A percentile compares a stretch with the other conserved stretches of the same genome.
Evolutionary conservation across 2,113 vertebrate genomes (phyloP).

Genomic region (Mandrillus leucophaeus): DNA sequence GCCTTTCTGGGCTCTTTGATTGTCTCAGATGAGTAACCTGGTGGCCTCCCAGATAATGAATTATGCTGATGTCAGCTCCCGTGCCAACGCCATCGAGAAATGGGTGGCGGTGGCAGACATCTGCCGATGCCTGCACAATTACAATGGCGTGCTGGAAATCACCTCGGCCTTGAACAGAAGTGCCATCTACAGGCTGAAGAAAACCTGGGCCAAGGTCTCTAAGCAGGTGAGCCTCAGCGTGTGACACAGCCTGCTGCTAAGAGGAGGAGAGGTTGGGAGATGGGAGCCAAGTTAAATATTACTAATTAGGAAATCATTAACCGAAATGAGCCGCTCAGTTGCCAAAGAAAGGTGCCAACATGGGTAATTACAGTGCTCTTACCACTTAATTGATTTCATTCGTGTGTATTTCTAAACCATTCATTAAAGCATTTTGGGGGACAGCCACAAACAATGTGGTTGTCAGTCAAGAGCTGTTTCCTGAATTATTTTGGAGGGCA

Average conservation of each 20-base stretch:
- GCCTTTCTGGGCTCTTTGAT: background rate
- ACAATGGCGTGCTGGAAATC: conserved; percentile 98
- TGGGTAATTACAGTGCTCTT: conserved; percentile 47
- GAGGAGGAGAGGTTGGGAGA: background rate
- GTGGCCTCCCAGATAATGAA: conserved; percentile 99
- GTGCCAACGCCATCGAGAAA: conserved; percentile 96
- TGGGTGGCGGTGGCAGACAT: conserved; percentile 99
- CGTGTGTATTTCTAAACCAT: background rate
- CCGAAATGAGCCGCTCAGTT: background rate
- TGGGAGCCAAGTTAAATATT: background rate
- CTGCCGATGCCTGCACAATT: conserved; percentile 97
- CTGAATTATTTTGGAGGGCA: background rate
- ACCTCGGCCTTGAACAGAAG: conserved; percentile 98
- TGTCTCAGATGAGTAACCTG: conserved; percentile 96
- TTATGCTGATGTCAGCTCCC: conserved; percentile 93
- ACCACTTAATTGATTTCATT: conserved; percentile 46
- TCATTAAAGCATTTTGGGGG: conserved; percentile 4
- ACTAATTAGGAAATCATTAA: conserved; percentile 39
- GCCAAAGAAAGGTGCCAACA: conserved; percentile 52
- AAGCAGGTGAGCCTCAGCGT: conserved; percentile 89
- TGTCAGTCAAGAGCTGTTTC: background rate
- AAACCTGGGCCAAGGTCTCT: conserved; percentile 98
- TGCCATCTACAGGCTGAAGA: conserved; percentile 98
- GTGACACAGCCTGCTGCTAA: background rate
- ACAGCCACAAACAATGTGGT: background rate